phyloP scores from a whole-genome alignment of 2,888 invertebrate genomes.

The Drosophila meridionalis region DNA sequence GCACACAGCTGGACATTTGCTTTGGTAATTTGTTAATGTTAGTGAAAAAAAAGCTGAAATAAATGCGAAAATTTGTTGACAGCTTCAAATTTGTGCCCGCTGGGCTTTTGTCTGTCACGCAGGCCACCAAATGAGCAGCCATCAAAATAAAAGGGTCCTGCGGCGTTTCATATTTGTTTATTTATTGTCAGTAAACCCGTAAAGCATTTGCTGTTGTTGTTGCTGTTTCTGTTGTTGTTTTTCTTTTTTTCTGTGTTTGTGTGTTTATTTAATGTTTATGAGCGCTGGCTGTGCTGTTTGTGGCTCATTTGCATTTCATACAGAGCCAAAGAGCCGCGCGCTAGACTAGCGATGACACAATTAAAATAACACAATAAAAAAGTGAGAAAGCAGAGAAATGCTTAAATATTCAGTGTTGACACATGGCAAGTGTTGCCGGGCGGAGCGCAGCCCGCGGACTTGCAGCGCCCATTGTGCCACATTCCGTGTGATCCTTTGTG shows the following conservation, averaged over 20 bases:
- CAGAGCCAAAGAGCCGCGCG: background rate
- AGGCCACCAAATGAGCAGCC: slow-evolving; percentile 36
- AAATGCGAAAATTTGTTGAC: slow-evolving; percentile 74
- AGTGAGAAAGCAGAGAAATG: slow-evolving; percentile 38
- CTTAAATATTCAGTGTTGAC: slow-evolving; percentile 62
- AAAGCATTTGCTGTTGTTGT: slow-evolving; percentile 16
- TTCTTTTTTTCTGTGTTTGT: slow-evolving; percentile 15
- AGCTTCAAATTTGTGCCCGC: slow-evolving; percentile 61
- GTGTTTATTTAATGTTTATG: slow-evolving; percentile 52
- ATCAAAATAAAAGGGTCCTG: slow-evolving; percentile 62
- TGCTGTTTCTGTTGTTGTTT: background rate
- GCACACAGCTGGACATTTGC: slow-evolving; percentile 31
- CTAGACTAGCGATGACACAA: slow-evolving; percentile 46
- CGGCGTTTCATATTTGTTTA: slow-evolving; percentile 65
- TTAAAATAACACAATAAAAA: slow-evolving; percentile 47
- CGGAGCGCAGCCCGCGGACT: slow-evolving; percentile 52
- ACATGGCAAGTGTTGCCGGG: slow-evolving; percentile 61
- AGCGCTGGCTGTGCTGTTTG: slow-evolving; percentile 39
- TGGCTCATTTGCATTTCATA: slow-evolving; percentile 62
- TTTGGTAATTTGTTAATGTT: slow-evolving; percentile 33
- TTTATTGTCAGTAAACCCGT: slow-evolving; percentile 58
- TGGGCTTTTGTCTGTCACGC: slow-evolving; percentile 63
- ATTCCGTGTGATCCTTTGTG: slow-evolving; percentile 28
- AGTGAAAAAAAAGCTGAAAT: slow-evolving; percentile 33
- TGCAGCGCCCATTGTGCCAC: slow-evolving; percentile 58